These are phyloP conservation scores for Tragelaphus buxtoni DNA, from an alignment of 2,113 vertebrate species.

Conservation along the genomic window DNA sequence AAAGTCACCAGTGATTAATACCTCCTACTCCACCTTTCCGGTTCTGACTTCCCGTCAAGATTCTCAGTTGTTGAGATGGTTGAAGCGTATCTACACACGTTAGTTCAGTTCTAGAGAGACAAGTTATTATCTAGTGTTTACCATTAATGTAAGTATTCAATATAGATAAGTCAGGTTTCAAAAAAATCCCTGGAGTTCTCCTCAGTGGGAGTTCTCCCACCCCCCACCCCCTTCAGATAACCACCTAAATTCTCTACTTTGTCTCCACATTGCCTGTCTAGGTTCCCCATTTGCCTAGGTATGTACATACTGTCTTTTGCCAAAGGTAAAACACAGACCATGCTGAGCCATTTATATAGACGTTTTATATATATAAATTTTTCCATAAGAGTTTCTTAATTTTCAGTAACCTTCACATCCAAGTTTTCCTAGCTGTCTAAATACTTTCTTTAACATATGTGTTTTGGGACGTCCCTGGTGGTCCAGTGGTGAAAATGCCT, in stretches of 20 bases:
- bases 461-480: background rate
- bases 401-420: background rate
- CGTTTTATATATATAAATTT: background rate
- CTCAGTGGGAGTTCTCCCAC: background rate
- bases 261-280: background rate
- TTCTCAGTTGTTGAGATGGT: background rate
- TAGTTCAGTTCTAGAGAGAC: background rate
- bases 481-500: background rate
- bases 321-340: background rate
- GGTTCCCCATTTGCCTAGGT: background rate
- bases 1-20: conserved; percentile 49
- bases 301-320: background rate
- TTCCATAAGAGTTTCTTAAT: background rate
- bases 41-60: conserved; percentile 32
- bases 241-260: background rate
- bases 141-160: background rate
- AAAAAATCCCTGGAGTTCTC: background rate
- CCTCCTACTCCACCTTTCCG: conserved; percentile 60
- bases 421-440: background rate
- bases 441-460: background rate
- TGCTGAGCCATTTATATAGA: background rate
- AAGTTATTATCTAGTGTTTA: background rate
- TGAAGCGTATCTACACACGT: background rate
- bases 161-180: background rate
- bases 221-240: background rate